A percentile compares a stretch with the other conserved stretches of the same genome.
phyloP scores from a whole-genome alignment of 2,113 vertebrate genomes.

The Tenebrosternarchus preto region DNA sequence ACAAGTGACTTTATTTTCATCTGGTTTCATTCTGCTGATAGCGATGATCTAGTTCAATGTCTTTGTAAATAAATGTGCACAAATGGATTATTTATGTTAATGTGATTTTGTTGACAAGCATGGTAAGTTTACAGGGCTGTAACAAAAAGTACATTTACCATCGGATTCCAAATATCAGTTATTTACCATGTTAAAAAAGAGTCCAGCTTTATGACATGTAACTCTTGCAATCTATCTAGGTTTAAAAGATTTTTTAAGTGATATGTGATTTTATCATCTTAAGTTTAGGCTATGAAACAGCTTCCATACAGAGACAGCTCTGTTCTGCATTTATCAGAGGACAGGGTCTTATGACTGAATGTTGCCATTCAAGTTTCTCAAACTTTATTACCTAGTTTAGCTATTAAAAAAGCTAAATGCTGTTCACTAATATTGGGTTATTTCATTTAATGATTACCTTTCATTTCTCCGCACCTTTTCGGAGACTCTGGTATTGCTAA shows the following conservation, averaged over 20 bases:
- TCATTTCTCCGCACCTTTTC: too few species aligned
- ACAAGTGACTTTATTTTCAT: slow-evolving; percentile 10
- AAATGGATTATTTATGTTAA: background rate
- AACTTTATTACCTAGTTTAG: too few species aligned
- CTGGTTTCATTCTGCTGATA: slow-evolving; percentile 13
- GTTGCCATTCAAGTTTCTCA: too few species aligned
- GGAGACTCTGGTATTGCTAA: too few species aligned
- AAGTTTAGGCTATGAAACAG: too few species aligned
- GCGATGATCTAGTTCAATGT: background rate
- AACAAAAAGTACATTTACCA: background rate
- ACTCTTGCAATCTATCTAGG: background rate
- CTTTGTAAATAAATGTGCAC: background rate
- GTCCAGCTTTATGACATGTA: background rate
- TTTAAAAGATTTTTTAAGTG: background rate
- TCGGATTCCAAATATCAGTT: background rate
- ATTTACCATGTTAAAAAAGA: background rate
- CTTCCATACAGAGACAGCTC: too few species aligned
- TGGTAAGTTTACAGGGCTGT: background rate
- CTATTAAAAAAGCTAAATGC: too few species aligned
- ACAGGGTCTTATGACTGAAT: too few species aligned
- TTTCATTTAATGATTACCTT: too few species aligned
- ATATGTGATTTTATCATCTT: too few species aligned
- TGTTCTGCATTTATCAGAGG: too few species aligned
- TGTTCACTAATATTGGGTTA: too few species aligned
- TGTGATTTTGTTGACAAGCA: background rate